These are phyloP conservation scores for Eolophus roseicapilla DNA, from an alignment of 2,113 vertebrate species.

Conservation along the genomic window DNA sequence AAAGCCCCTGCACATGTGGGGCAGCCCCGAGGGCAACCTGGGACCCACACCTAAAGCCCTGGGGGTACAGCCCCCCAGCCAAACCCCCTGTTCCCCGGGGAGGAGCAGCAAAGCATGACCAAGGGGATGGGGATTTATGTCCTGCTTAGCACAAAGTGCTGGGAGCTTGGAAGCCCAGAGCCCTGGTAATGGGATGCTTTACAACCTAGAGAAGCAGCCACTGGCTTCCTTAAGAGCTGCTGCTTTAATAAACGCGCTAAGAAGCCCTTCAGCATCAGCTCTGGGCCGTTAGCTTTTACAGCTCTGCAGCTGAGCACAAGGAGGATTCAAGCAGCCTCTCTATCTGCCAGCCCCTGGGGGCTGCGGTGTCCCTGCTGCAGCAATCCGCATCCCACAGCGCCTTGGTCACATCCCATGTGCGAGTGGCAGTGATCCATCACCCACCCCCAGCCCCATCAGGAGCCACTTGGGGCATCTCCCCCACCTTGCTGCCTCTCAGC, in stretches of 20 bases:
- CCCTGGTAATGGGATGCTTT: not conserved
- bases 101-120: not conserved
- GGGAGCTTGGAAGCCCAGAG: not conserved
- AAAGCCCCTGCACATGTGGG: accelerated
- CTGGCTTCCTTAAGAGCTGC: not conserved
- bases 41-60: not conserved
- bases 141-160: not conserved
- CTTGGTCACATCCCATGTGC: not conserved
- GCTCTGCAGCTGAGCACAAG: not conserved
- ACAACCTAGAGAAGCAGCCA: not conserved
- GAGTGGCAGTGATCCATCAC: not conserved
- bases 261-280: not conserved
- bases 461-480: not conserved
- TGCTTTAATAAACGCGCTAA: not conserved
- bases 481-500: not conserved
- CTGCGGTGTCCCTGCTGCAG: not conserved
- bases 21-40: not conserved
- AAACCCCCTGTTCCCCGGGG: not conserved
- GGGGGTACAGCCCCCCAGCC: not conserved
- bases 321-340: not conserved
- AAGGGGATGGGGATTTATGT: not conserved
- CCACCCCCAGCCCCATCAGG: not conserved
- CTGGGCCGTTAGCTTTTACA: not conserved
- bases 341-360: not conserved
- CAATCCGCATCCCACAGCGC: not conserved